Evolutionary conservation across 2,113 vertebrate genomes (phyloP), one percentile per base, ranked within the genome.

Genomic region (Pedetes capensis): DNA sequence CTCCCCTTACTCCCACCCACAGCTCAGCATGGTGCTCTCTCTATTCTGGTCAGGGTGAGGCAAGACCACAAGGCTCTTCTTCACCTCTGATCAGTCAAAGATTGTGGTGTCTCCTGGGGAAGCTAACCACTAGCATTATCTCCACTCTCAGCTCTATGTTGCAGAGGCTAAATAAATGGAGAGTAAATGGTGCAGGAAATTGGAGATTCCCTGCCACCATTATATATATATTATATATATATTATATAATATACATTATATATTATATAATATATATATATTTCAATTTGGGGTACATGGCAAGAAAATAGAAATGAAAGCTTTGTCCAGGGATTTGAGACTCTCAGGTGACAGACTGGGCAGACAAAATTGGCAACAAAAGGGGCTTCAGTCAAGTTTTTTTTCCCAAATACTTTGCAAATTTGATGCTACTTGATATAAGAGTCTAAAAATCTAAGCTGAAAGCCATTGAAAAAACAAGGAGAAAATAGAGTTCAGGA

Each of bases 1-100:
- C 32, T 9, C 47, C 16, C 8, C 1, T 2, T 2, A 4, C 6
- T 32, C 37, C 32, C 20, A 32, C 69, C 11, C 3, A 2, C 42
- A 57, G 47, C 9, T 57, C 20, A n/a, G 6, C 12, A 32, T 2
- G 39, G 55, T 0, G 11, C n/a, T 55, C 37, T 10, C 9, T 23
- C 29, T 7, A 18, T 27, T 39, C 25, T 32, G 25, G 25, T 29
- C 10, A 59, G 13, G 39, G 1, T 27, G 2, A 55, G 18, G 1
- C 18, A 59, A n/a, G 61, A 69, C 29, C 9, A 32, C 22, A 47
- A 68, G 12, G 6, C 5, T n/a, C 49, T 71, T 42, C 68, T 6
- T 34, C 37, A 37, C 55, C 37, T 29, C 13, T 44, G 11, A 25
- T 37, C 12, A 10, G 12, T 44, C 29, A n/a, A 44, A 79, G 9